A percentile compares a stretch with the other conserved stretches of the same genome.
These are phyloP conservation scores for Ptychodera flava DNA, from an alignment of 35 echinoderm and acorn worm species.

Conservation along the genomic window DNA sequence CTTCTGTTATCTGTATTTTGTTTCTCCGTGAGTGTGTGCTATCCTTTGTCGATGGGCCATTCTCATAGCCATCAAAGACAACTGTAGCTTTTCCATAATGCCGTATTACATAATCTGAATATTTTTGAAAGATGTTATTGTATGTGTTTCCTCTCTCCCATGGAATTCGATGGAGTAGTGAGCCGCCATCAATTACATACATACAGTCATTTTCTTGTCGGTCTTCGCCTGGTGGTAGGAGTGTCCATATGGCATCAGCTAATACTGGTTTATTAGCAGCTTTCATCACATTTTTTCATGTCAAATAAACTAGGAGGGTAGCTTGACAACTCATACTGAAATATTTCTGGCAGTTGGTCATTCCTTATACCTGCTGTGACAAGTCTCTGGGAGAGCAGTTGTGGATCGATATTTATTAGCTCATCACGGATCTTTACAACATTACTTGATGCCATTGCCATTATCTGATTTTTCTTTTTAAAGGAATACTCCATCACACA, in stretches of 20 bases:
- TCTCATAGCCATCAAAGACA: slow-evolving; percentile 41
- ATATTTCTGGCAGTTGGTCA: neutral
- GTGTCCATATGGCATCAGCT: slow-evolving; percentile 9
- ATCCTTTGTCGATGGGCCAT: slow-evolving; percentile 42
- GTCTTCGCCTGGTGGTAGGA: neutral
- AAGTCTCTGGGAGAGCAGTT: slow-evolving; percentile 19
- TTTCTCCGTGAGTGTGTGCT: slow-evolving; percentile 19
- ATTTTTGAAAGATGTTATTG: slow-evolving; percentile 34
- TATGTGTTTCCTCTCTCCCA: slow-evolving; percentile 38
- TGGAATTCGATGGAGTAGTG: slow-evolving; percentile 30
- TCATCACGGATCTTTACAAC: neutral
- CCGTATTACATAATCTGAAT: slow-evolving; percentile 21
- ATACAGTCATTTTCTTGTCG: too few relatives aligned
- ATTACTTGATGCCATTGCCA: neutral
- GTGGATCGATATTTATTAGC: slow-evolving; percentile 6
- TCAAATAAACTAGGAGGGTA: neutral
- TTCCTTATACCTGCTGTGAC: neutral
- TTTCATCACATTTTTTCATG: neutral
- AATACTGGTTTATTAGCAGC: neutral
- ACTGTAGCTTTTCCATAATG: slow-evolving; percentile 32
- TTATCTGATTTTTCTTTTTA: slow-evolving; percentile 28
- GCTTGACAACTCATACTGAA: slow-evolving; percentile 11
- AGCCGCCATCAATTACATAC: slow-evolving; percentile 22
- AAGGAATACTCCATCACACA: neutral
- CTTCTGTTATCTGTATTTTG: slow-evolving; percentile 11